A percentile compares a stretch with the other conserved stretches of the same genome.
Evolutionary conservation across 2,888 invertebrate genomes (phyloP).

Genomic region (Crocallis elinguaria): DNA sequence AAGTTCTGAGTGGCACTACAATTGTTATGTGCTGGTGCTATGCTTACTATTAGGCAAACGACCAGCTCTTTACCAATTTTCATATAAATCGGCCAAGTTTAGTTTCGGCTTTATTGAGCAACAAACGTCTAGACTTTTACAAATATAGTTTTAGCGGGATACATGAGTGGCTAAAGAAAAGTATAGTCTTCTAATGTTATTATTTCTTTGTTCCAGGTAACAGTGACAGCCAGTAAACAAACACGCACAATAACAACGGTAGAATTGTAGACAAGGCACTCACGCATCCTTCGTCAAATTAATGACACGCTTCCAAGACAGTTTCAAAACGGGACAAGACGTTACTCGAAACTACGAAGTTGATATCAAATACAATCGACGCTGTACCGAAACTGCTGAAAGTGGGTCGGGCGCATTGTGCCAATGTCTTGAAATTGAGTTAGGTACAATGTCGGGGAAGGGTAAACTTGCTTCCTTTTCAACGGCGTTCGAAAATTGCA

Average conservation of each 20-base stretch:
- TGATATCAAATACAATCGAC: constrained; percentile 53
- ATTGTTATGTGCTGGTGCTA: too few species aligned
- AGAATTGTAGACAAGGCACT: constrained; percentile 29
- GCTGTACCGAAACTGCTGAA: constrained; percentile 55
- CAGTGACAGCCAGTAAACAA: constrained; percentile 16
- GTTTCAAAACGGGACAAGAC: constrained; percentile 37
- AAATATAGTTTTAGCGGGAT: too few species aligned
- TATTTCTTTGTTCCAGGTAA: constrained; percentile 42
- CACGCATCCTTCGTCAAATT: constrained; percentile 34
- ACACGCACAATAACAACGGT: constrained; percentile 16
- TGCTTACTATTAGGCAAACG: too few species aligned
- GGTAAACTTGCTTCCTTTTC: constrained; percentile 58
- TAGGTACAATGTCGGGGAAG: constrained; percentile 54
- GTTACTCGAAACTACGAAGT: constrained; percentile 44
- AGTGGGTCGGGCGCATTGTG: constrained; percentile 61
- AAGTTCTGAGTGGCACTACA: too few species aligned
- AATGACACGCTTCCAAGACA: constrained; percentile 34
- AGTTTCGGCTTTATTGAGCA: too few species aligned
- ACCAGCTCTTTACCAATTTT: too few species aligned
- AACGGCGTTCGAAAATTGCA: constrained; percentile 66
- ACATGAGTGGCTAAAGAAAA: too few species aligned
- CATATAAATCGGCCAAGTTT: too few species aligned
- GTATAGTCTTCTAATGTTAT: background rate
- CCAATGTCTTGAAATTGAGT: constrained; percentile 65
- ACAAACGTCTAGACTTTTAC: too few species aligned